Percentiles rank a stretch among this genome's conserved stretches.
phyloP scores from a whole-genome alignment of 1,140 invertebrate species.

The Drosophila willistoni region DNA sequence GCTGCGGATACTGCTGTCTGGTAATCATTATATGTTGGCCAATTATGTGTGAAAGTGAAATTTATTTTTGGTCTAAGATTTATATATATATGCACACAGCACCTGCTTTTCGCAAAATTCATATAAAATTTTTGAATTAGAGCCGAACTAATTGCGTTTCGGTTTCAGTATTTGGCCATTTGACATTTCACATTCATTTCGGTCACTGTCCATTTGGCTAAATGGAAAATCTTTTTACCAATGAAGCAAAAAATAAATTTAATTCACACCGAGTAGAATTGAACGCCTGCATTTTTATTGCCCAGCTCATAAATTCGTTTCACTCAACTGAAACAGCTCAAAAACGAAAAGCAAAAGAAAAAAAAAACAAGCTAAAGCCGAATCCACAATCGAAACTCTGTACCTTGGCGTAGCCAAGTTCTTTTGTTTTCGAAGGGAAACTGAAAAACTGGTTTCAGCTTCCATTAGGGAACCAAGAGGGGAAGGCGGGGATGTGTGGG shows the following conservation, averaged over 20 bases:
- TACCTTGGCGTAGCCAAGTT: slow-evolving; percentile 42
- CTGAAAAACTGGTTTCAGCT: slow-evolving; percentile 47
- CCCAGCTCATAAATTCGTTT: slow-evolving; percentile 41
- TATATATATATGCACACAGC: slow-evolving; percentile 42
- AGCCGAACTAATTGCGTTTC: slow-evolving; percentile 78
- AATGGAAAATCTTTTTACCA: slow-evolving; percentile 58
- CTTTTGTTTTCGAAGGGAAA: slow-evolving; percentile 51
- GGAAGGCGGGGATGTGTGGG: not conserved
- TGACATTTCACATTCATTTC: slow-evolving; percentile 39
- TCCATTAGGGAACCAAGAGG: not conserved
- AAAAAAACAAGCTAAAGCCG: slow-evolving; percentile 14
- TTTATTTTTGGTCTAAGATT: slow-evolving; percentile 14
- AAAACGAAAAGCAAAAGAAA: slow-evolving; percentile 15
- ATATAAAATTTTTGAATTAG: slow-evolving; percentile 64
- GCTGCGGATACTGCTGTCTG: not conserved
- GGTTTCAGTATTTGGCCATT: slow-evolving; percentile 53
- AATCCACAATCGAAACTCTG: slow-evolving; percentile 25
- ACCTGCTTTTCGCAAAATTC: slow-evolving; percentile 45
- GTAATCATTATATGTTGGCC: slow-evolving; percentile 2
- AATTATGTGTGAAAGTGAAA: slow-evolving; percentile 10
- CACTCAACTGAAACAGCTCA: slow-evolving; percentile 49
- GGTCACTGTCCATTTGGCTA: slow-evolving; percentile 43
- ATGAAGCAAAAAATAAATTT: slow-evolving; percentile 52
- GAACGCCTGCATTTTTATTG: slow-evolving; percentile 38
- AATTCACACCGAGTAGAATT: slow-evolving; percentile 44